Evolutionary conservation across 2,797 vertebrate genomes (phyloP).

Genomic region (Oreortyx pictus): DNA sequence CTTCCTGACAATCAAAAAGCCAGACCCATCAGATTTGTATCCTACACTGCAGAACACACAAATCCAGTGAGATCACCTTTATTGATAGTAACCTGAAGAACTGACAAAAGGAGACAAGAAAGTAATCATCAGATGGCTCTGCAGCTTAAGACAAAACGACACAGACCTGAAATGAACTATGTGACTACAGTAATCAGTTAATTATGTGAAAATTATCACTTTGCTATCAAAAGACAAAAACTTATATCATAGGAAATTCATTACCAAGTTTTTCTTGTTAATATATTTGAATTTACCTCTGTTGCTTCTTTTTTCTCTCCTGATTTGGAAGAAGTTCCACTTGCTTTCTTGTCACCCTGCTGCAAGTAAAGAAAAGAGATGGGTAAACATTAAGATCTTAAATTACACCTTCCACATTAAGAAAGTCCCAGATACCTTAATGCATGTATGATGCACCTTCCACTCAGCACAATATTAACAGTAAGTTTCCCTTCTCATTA

Average conservation of each 20-base stretch:
- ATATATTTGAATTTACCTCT: constrained; percentile 66
- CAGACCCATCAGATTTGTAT: accelerated
- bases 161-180: not conserved
- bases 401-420: not conserved
- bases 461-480: accelerated
- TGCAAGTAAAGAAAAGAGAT: constrained; percentile 2
- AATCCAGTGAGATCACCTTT: not conserved
- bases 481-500: not conserved
- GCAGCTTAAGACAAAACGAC: not conserved
- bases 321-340: constrained; percentile 42
- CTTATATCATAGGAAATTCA: not conserved
- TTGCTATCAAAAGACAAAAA: not conserved
- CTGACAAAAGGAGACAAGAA: not conserved
- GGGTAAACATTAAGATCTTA: not conserved
- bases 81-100: accelerated
- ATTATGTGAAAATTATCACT: not conserved
- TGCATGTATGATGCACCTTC: not conserved
- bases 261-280: not conserved
- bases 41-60: not conserved
- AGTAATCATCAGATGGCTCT: not conserved
- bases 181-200: not conserved
- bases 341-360: constrained; percentile 66
- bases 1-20: accelerated
- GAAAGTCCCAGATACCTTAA: not conserved
- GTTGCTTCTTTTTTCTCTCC: constrained; percentile 60